Conservation (phyloP, 2,797 vertebrate genomes). For the Toxotes lorentzi region DNA sequence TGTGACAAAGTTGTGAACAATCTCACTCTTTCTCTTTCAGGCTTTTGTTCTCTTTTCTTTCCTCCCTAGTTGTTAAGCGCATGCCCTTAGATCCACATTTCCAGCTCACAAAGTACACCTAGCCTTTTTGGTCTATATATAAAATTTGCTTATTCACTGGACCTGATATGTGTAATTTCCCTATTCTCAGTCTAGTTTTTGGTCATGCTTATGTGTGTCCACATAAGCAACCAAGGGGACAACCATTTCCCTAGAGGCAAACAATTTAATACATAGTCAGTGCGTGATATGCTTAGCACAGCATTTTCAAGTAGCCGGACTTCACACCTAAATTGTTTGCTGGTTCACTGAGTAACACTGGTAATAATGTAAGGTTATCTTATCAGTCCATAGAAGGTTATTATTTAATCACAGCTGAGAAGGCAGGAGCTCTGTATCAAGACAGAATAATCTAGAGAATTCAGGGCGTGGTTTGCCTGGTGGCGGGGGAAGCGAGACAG, state of each 20-base stretch:
- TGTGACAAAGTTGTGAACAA: constrained; percentile 60
- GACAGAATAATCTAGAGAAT: constrained; percentile 22
- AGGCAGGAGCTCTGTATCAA: background rate
- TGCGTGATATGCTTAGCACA: background rate
- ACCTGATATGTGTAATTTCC: background rate
- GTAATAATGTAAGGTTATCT: background rate
- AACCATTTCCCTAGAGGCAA: background rate
- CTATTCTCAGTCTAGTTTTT: background rate
- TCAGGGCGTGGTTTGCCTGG: constrained; percentile 28
- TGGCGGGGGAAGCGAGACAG: constrained; percentile 10
- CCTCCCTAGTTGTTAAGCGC: constrained; percentile 24
- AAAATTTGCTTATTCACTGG: background rate
- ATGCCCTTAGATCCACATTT: constrained; percentile 1
- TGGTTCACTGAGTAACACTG: background rate
- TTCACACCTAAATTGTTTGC: background rate
- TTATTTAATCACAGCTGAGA: constrained; percentile 13
- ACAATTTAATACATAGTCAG: background rate
- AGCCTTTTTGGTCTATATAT: background rate
- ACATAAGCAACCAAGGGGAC: background rate
- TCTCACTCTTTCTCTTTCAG: constrained; percentile 40
- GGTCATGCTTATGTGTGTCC: too few relatives aligned
- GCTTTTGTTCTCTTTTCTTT: constrained; percentile 36
- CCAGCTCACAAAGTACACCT: constrained; percentile 15
- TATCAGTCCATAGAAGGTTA: background rate
- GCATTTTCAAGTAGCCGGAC: background rate